Base-by-base conservation (phyloP, 2,888 invertebrate genomes). In the Sinopyrophorus schimmeli region DNA sequence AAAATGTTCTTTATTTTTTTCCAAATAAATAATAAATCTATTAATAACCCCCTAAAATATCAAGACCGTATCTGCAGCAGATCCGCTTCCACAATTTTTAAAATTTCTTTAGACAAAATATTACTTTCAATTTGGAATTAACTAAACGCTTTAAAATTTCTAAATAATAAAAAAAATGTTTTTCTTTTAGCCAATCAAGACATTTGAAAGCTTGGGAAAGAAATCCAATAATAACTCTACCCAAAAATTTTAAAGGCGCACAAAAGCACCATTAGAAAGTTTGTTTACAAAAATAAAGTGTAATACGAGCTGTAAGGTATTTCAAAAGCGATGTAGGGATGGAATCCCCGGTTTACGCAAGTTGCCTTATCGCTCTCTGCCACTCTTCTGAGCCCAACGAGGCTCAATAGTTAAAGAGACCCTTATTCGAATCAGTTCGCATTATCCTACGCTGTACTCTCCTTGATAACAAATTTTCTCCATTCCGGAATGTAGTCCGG, bases 381-480 rank as follows among this genome's bases (percentile, higher is more conserved):
- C 70, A 70, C 66, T 63, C 68, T 68, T 67, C 65, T 64, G 64
- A 64, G 67, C 64, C 68, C 66, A 67, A 68, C 64, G 61, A 60
- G 62, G 61, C 62, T 61, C 55, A 48, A 53, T 55, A 56, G 59
- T 59, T 55, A 40, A 52, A 59, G 59, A 63, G 60, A 64, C 68
- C 61, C 69, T 68, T 66, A 67, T 67, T 67, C 68, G 64, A 65
- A 68, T 68, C 68, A 64, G 66, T 63, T 60, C 62, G 68, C 65
- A 70, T 69, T 69, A 69, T 70, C 69, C 69, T 68, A 68, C 62
- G 59, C 65, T 67, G 66, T 64, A 65, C 61, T 65, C 61, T 57
- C 57, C 53, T 60, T 63, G 54, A 56, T 54, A 54, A 56, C 51
- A 41, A 39, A 44, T 47, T 46, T 32, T 17, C 32, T 20, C 27